Percentiles rank a stretch among this genome's conserved stretches.
phyloP scores from a whole-genome alignment of 2,797 vertebrate genomes.

The Adelosebastes latens region DNA sequence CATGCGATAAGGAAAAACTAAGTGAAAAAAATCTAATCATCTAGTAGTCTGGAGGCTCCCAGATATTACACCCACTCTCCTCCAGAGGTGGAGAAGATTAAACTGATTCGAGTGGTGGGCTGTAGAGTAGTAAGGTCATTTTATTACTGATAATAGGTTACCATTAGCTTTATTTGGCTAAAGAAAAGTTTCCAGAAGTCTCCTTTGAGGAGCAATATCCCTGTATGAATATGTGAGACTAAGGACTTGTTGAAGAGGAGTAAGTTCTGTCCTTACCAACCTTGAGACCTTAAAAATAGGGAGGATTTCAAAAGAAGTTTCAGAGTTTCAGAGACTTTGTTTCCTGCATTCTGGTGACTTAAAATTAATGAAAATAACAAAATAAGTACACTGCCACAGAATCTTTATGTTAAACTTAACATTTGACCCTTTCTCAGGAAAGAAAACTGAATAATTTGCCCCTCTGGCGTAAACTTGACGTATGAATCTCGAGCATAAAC shows the following conservation, averaged over 20 bases:
- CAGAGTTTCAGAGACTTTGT: too few relatives aligned
- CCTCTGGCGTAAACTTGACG: too few relatives aligned
- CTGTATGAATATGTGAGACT: not conserved
- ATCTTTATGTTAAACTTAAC: too few relatives aligned
- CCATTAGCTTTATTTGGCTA: not conserved
- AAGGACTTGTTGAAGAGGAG: not conserved
- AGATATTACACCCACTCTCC: not conserved
- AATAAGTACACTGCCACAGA: too few relatives aligned
- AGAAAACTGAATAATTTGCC: too few relatives aligned
- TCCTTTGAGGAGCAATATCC: not conserved
- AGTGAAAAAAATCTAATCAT: slow-evolving; percentile 10
- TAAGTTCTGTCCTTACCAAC: too few relatives aligned
- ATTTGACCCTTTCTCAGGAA: too few relatives aligned
- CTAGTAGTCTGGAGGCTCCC: not conserved
- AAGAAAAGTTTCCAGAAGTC: not conserved
- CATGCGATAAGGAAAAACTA: slow-evolving; percentile 2
- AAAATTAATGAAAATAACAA: too few relatives aligned
- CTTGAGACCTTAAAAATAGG: too few relatives aligned
- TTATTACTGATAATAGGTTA: not conserved
- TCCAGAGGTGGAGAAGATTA: not conserved
- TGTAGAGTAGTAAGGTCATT: not conserved
- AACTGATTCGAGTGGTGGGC: not conserved
- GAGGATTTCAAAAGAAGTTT: too few relatives aligned
- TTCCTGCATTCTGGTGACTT: too few relatives aligned
- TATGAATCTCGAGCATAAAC: too few relatives aligned